Percentiles rank a stretch among this genome's conserved stretches.
Conservation (phyloP, 2,113 vertebrate genomes). For the Arothron firmamentum region DNA sequence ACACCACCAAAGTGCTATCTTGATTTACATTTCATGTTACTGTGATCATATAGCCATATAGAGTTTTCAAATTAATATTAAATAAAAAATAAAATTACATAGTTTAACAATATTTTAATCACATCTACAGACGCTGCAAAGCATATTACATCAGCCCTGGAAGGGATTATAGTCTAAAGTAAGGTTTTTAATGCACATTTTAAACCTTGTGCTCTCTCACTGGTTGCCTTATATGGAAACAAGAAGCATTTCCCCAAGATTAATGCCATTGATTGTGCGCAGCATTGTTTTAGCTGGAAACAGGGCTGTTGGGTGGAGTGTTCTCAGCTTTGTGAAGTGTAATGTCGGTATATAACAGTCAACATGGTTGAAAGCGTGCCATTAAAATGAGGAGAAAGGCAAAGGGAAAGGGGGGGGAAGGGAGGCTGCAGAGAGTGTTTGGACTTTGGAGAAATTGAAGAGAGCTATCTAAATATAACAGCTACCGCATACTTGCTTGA, state of each 20-base stretch:
- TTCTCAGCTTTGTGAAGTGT: neutral
- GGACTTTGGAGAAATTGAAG: constrained; percentile 19
- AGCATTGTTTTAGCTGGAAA: constrained; percentile 39
- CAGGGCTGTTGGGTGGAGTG: constrained; percentile 5
- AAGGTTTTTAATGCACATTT: constrained; percentile 29
- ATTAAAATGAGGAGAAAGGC: constrained; percentile 7
- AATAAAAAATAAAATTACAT: too few relatives aligned
- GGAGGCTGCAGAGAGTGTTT: constrained; percentile 15
- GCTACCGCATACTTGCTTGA: constrained; percentile 65
- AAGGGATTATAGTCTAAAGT: constrained; percentile 4
- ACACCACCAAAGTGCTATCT: neutral
- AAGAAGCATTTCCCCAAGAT: constrained; percentile 26
- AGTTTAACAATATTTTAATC: neutral
- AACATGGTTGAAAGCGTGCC: neutral
- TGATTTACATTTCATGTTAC: neutral
- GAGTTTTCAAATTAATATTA: neutral
- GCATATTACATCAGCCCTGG: constrained; percentile 8
- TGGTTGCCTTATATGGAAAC: constrained; percentile 59
- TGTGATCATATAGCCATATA: constrained; percentile 1
- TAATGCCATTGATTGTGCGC: constrained; percentile 35
- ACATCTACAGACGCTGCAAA: constrained; percentile 1
- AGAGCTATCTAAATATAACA: constrained; percentile 62
- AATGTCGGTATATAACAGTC: too few relatives aligned
- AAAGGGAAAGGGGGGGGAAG: constrained; percentile 1
- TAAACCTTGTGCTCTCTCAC: constrained; percentile 41